phyloP scores from a whole-genome alignment of 2,888 invertebrate genomes.

The Ormyrus pomaceus region DNA sequence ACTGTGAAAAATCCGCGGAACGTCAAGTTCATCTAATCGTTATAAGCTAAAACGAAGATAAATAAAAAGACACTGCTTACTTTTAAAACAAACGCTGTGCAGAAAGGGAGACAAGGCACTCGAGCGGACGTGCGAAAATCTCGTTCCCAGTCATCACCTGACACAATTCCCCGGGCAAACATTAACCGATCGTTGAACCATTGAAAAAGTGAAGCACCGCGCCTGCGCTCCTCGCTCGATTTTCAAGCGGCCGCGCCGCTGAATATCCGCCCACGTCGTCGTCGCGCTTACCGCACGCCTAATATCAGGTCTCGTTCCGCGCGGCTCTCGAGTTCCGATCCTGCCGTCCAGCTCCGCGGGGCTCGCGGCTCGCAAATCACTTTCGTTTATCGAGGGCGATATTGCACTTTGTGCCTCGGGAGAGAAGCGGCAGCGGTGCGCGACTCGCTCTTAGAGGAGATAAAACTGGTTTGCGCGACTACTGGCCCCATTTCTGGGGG shows the following conservation, averaged over 20 bases:
- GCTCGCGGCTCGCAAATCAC: slow-evolving; percentile 42
- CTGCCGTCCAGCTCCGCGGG: background rate
- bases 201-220: background rate
- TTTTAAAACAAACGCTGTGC: no score
- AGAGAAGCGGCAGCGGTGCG: background rate
- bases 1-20: no score
- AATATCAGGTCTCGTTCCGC: background rate
- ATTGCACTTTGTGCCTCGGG: background rate
- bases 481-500: slow-evolving; percentile 48
- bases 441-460: background rate
- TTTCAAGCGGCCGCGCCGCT: no score
- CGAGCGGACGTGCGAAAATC: no score
- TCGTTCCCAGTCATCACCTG: background rate
- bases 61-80: no score
- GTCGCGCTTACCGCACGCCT: background rate
- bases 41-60: no score
- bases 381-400: slow-evolving; percentile 44
- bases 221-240: no score
- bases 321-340: background rate
- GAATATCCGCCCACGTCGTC: background rate
- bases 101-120: no score
- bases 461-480: slow-evolving; percentile 41
- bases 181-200: slow-evolving; percentile 12
- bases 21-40: no score
- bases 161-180: background rate